These are phyloP conservation scores for Tetramorium parvispinum DNA, from an alignment of 1,140 invertebrate genomes.

Conservation along the genomic window DNA sequence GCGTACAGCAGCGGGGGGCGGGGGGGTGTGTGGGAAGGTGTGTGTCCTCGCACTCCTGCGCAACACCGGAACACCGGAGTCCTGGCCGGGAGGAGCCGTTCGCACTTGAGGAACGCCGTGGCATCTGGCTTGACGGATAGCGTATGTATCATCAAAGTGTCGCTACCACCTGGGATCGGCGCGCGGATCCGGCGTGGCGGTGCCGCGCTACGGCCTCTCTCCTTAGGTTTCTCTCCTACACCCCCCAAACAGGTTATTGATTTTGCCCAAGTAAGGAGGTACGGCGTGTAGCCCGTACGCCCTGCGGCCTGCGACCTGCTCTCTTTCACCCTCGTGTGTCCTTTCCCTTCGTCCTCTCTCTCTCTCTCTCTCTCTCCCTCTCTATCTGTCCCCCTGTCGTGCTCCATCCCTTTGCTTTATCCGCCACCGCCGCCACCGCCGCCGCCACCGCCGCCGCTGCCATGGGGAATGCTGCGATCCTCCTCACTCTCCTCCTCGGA, in stretches of 20 bases:
- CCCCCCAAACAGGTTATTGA: conserved; percentile 83
- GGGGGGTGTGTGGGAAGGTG: conserved; percentile 1
- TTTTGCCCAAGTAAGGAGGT: conserved; percentile 83
- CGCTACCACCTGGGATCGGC: conserved; percentile 42
- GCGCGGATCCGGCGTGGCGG: conserved; percentile 70
- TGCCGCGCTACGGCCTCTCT: conserved; percentile 75
- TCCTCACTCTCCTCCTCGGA: conserved; percentile 95
- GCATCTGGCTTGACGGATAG: conserved; percentile 59
- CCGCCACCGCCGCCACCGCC: conserved; percentile 69
- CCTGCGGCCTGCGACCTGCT: conserved; percentile 77
- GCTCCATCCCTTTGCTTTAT: conserved; percentile 25
- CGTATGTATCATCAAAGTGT: conserved; percentile 64
- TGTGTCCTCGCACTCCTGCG: conserved; percentile 41
- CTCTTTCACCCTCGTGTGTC: conserved; percentile 59
- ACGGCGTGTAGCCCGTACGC: conserved; percentile 78
- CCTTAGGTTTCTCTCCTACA: conserved; percentile 81
- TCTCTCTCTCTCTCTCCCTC: conserved; percentile 19
- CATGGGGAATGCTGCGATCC: conserved; percentile 89
- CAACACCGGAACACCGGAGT: conserved; percentile 14
- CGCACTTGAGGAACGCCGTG: conserved; percentile 38
- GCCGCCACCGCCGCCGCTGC: conserved; percentile 73
- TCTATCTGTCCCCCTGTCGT: conserved; percentile 37
- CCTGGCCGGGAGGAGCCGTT: conserved; percentile 50
- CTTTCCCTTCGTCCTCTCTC: conserved; percentile 42
- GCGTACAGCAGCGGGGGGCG: neutral